Base-by-base conservation (phyloP, 2,888 invertebrate genomes). In the Drosophila antonietae region DNA sequence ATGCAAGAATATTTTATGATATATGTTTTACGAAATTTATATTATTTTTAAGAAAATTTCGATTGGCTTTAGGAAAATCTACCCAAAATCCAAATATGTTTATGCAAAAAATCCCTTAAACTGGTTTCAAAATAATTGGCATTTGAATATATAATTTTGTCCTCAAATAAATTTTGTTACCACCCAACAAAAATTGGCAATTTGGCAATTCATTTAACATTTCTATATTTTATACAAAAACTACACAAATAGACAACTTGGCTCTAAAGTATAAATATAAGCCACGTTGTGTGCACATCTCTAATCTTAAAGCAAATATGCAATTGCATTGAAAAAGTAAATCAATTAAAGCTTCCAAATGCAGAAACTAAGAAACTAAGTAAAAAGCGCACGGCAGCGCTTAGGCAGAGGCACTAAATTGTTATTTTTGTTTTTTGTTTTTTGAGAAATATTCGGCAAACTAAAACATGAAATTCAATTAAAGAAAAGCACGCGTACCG, bases 301-400 rank as follows among this genome's bases (percentile, higher is more conserved):
- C 20, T 44, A 49, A 62, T 47, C 31, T n/a, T 31, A 31, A 61
- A 52, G 58, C 61, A 56, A 69, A 52, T 51, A 58, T 47, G 37
- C 46, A 53, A 62, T 62, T 73, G 75, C 71, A 76, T 58, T 46
- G 47, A 49, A 41, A 57, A 56, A 23, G 14, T 68, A 68, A 75
- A 81, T 67, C 77, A 80, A 75, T 57, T 61, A 57, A 73, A 65
- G 75, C 78, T 78, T 78, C 64, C 75, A 68, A 66, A 73, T 39
- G 56, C 43, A 28, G 44, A 31, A 60, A 43, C 33, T 51, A 73
- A 28, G 49, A 28, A 60, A 43, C 46, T 51, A 73, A 73, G 58
- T 39, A 61, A 14, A 37, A 49, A 41, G 51, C 62, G 62, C 71
- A 57, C 44, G 43, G 53, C 47, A 57, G 72, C 52, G 66, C 44